Evolutionary conservation across 1,140 invertebrate species (phyloP).

Genomic region (Drosophila virilis): DNA sequence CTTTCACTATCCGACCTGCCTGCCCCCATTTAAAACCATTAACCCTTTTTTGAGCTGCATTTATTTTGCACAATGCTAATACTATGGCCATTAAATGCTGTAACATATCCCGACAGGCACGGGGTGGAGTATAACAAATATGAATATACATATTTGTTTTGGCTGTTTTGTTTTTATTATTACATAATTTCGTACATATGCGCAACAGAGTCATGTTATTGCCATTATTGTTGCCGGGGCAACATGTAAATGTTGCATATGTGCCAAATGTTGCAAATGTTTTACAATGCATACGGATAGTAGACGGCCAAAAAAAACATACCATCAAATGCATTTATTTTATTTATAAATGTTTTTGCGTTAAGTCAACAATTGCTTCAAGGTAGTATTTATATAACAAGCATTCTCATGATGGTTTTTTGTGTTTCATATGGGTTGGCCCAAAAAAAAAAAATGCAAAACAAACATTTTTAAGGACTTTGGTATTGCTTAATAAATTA

Average conservation of each 20-base stretch:
- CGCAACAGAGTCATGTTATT: constrained; percentile 34
- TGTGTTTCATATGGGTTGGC: background rate
- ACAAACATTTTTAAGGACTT: background rate
- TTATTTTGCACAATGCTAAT: constrained; percentile 31
- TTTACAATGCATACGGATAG: constrained; percentile 4
- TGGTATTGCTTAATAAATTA: too few species aligned
- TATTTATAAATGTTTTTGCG: constrained; percentile 5
- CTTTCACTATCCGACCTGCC: background rate
- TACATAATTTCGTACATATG: constrained; percentile 49
- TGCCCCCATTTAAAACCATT: constrained; percentile 15
- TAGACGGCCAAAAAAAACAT: constrained; percentile 21
- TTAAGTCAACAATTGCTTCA: constrained; percentile 7
- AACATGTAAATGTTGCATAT: constrained; percentile 14
- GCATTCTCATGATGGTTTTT: too few species aligned
- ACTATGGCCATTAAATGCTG: constrained; percentile 23
- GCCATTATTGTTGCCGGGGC: constrained; percentile 20
- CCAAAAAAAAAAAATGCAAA: too few species aligned
- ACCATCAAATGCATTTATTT: constrained; percentile 24
- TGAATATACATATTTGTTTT: constrained; percentile 63
- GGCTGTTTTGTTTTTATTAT: constrained; percentile 63
- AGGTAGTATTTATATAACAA: background rate
- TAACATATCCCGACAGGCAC: constrained; percentile 6
- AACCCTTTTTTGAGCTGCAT: constrained; percentile 35
- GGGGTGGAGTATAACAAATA: constrained; percentile 27
- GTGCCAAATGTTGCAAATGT: constrained; percentile 23